These are phyloP conservation scores for Scolopax bukidnonensis DNA, from an alignment of 2,797 vertebrate species.

Conservation along the genomic window DNA sequence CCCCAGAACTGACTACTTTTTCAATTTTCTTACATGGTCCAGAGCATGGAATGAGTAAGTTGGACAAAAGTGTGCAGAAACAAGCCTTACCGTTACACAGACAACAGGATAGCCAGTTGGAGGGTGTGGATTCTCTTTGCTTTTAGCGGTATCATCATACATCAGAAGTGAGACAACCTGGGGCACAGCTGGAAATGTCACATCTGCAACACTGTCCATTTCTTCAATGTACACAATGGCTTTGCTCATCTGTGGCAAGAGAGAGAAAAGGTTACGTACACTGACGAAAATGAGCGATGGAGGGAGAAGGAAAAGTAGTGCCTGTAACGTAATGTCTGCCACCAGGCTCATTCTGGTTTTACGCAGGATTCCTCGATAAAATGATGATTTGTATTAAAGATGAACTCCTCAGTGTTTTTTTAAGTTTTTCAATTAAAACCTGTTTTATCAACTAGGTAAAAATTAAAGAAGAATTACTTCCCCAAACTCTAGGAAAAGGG, in stretches of 20 bases:
- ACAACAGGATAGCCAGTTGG: conserved; percentile 85
- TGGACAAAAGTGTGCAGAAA: not conserved
- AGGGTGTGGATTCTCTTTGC: conserved; percentile 80
- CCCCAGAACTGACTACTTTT: not conserved
- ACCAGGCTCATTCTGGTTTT: not conserved
- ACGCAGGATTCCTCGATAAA: not conserved
- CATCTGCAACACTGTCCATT: conserved; percentile 88
- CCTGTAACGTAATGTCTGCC: not conserved
- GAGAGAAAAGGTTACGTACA: not conserved
- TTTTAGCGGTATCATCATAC: conserved; percentile 83
- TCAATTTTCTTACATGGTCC: too few species aligned
- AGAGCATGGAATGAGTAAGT: not conserved
- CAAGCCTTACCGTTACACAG: conserved; percentile 83
- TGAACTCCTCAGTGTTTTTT: not conserved
- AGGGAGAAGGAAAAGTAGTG: not conserved
- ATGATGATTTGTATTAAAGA: not conserved
- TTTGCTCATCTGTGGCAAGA: conserved; percentile 83
- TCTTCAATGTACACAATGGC: conserved; percentile 91
- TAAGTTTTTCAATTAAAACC: not conserved
- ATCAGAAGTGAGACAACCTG: conserved; percentile 85
- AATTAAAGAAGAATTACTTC: not conserved
- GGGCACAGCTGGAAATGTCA: conserved; percentile 88
- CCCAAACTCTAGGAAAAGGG: not conserved
- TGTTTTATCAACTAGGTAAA: not conserved
- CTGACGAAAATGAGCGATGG: not conserved